A percentile compares a stretch with the other conserved stretches of the same genome.
Evolutionary conservation across 2,797 vertebrate genomes (phyloP).

Genomic region (Apodemus agrarius): DNA sequence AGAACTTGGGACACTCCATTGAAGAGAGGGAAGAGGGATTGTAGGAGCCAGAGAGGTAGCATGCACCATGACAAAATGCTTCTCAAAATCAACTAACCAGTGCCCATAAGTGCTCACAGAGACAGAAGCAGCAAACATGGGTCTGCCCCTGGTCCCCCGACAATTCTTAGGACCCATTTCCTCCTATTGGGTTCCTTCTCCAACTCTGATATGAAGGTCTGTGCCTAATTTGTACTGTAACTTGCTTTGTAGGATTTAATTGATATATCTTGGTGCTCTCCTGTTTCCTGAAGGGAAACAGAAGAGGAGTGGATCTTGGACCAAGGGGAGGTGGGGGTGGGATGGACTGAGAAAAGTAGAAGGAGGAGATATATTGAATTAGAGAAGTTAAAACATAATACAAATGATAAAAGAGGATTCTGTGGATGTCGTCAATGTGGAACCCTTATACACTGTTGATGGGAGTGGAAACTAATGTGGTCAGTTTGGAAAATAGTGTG

Average conservation of each 20-base stretch:
- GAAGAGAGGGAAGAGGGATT: background rate
- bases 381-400: background rate
- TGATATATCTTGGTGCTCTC: background rate
- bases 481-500: background rate
- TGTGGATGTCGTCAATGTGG: background rate
- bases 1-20: background rate
- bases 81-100: background rate
- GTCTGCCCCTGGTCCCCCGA: background rate
- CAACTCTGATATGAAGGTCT: background rate
- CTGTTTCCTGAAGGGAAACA: background rate
- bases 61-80: background rate
- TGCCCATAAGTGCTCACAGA: background rate
- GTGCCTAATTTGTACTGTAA: background rate
- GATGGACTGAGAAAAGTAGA: accelerated
- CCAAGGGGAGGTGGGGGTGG: background rate
- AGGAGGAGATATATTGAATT: too few species aligned
- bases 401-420: background rate
- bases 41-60: background rate
- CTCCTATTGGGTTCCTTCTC: background rate
- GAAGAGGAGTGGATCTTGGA: background rate
- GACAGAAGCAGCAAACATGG: background rate
- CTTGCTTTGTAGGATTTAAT: background rate
- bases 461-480: background rate
- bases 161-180: background rate
- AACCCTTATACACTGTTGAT: background rate